Evolutionary conservation across 2,113 vertebrate species (phyloP).

Genomic region (Notarius quadriscutis): DNA sequence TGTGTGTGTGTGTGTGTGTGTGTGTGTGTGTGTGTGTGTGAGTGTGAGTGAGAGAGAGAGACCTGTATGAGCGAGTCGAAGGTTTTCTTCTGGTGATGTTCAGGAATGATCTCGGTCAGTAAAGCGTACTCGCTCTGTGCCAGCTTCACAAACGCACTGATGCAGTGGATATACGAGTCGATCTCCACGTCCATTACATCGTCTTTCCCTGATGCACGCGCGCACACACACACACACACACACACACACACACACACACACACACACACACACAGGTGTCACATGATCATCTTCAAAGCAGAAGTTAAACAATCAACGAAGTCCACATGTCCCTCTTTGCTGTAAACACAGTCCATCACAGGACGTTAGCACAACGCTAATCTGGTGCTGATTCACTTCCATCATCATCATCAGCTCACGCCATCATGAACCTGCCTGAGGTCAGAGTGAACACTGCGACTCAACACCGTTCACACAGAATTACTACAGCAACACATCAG

Average conservation of each 20-base stretch:
- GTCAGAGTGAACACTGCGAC: too few relatives aligned
- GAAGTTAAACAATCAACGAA: background rate
- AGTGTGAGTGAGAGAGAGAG: background rate
- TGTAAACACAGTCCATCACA: background rate
- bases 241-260: constrained; percentile 1
- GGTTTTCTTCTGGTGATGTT: constrained; percentile 98
- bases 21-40: background rate
- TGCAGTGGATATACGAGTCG: constrained; percentile 93
- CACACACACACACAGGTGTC: background rate
- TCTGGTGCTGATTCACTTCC: background rate
- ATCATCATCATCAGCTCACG: too few relatives aligned
- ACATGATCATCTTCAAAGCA: background rate
- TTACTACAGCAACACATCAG: background rate
- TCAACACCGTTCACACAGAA: background rate
- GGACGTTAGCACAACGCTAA: background rate
- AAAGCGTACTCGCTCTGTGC: constrained; percentile 94
- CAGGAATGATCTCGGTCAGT: constrained; percentile 86
- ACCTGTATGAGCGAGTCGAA: constrained; percentile 99
- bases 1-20: background rate
- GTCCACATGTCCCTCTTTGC: background rate
- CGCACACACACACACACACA: constrained; percentile 20
- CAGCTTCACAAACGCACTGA: constrained; percentile 94
- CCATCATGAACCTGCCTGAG: too few relatives aligned
- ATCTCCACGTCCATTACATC: constrained; percentile 94
- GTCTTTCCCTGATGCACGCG: constrained; percentile 80